Evolutionary conservation across 2,113 vertebrate genomes (phyloP), one percentile per base, ranked within the genome.

Genomic region (Tragelaphus imberbis): DNA sequence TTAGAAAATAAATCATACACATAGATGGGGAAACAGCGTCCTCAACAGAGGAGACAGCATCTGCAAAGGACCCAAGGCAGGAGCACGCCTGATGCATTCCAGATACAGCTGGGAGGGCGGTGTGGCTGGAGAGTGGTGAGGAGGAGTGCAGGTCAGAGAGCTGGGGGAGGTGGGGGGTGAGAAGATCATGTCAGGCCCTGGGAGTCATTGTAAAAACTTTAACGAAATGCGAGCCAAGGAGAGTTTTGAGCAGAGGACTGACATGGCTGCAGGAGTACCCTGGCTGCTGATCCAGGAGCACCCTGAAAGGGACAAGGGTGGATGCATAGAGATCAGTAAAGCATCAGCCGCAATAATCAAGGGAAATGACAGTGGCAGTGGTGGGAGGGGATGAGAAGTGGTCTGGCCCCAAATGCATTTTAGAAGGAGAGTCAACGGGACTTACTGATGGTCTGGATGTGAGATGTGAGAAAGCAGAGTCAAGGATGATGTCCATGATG

Each of bases 101-200:
- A 84, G n/a, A 49, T 40, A 79, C 19, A 79, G 21, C 51, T 30
- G 40, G 53, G n/a, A 56, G 87, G 61, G 75, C 27, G 9, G 28
- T 44, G 94, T 33, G 14, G 56, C 82, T 25, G 51, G 36, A 51
- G n/a, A 17, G 17, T 0, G 4, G 19, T 7, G 16, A 15, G 30
- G 15, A 84, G 47, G 44, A 91, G 59, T 6, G 27, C 77, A 56
- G 33, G 53, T 28, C 13, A 36, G 91, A 36, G 65, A 53, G 51
- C 2, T 2, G 4, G 16, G 7, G 9, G 14, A 9, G 3, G 14
- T 27, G 12, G 2, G n/a, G 6, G 33, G 3, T 7, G 51, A 44
- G 53, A 75, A 21, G 61, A 44, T 7, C 61, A 53, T 6, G 59
- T 10, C 9, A 36, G 21, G n/a, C 33, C 40, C 21, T 19, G 33